Evolutionary conservation across 2,888 invertebrate species (phyloP), one percentile per base, ranked within the genome.

Genomic region (Eurytoma adleriae): DNA sequence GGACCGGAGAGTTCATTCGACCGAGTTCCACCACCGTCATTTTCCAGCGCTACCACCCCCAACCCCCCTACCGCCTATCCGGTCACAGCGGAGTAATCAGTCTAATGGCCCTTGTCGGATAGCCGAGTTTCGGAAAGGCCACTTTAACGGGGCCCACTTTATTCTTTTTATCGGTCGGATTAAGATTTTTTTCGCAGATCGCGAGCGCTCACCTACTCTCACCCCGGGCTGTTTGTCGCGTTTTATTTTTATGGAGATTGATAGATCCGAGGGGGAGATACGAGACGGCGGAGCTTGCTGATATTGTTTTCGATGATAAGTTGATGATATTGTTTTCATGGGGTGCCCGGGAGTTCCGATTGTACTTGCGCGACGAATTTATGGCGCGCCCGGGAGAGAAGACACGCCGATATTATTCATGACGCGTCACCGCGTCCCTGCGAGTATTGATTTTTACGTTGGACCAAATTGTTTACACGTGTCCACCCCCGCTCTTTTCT

Each of bases 1-100:
- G 81, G 78, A 66, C 74, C 57, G 10, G 61, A 40, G 68, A 72
- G 67, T 75, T 73, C 48, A 56, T 71, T 74, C 66, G 70, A 48
- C 20, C 72, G 75, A 78, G 70, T 64, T 78, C 50, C 20, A 66
- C 18, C 64, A 59, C 57, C 66, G 59, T 71, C 66, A 71, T 71
- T 71, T 70, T 77, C 77, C 30, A 20, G 3, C 20, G 56, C 5
- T 62, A 40, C 40, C 40, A 12, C 66, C 52, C 27, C n/a, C 20
- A 24, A 5, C 14, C 57, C 48, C n/a, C 18, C 2, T 4, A 14
- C 12, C n/a, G 1, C n/a, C 57, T 61, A 50, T 24, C 24, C 52
- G 24, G 3, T 5, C 20, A 16, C 12, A 13, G 30, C 16, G 14
- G 24, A 50, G 69, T 79, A 79, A 71, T 75, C 61, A 71, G 66